Conservation (phyloP, 1,140 invertebrate genomes). For the Sinonovacula constricta region DNA sequence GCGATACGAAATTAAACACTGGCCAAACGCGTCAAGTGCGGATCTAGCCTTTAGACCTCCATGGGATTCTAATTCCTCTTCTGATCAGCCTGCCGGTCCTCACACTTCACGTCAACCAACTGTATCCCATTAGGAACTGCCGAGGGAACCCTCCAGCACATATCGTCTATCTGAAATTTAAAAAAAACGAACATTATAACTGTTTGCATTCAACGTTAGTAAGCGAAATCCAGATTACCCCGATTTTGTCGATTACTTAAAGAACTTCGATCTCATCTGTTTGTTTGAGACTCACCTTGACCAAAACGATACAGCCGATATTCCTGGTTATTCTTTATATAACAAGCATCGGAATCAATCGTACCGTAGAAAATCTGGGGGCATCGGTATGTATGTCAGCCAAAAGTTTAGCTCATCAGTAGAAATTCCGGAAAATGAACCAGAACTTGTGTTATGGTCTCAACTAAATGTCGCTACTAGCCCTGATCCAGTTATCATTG, state of each 20-base stretch:
- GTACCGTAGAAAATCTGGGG: not conserved
- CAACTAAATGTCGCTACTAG: too few species aligned
- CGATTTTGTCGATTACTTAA: not conserved
- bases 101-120: not conserved
- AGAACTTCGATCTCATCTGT: not conserved
- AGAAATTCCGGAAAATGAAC: too few species aligned
- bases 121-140: not conserved
- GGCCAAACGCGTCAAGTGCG: too few species aligned
- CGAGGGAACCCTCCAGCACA: not conserved
- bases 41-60: not conserved
- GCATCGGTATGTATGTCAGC: not conserved
- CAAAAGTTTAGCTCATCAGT: not conserved
- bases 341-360: not conserved
- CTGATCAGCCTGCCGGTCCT: not conserved
- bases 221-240: not conserved
- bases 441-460: too few species aligned
- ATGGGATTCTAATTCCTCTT: not conserved
- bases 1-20: too few species aligned
- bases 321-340: too few species aligned
- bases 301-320: too few species aligned
- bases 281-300: not conserved
- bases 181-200: not conserved
- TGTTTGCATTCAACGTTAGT: not conserved
- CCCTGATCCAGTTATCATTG: too few species aligned
- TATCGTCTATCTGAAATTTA: not conserved